Evolutionary conservation across 2,113 vertebrate species (phyloP).

Genomic region (Caretta caretta): DNA sequence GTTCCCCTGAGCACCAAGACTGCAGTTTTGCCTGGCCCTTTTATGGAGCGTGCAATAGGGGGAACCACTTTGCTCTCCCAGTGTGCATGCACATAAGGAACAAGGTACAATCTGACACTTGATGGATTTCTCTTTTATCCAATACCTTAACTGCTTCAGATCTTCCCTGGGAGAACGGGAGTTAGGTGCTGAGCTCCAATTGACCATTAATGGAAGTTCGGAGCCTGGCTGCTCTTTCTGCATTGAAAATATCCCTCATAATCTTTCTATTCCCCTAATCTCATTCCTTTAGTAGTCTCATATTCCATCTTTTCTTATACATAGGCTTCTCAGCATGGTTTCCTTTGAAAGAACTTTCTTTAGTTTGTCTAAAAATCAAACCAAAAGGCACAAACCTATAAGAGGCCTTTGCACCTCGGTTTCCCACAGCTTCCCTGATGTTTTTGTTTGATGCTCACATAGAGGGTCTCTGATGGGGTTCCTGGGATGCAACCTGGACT

Average conservation of each 20-base stretch:
- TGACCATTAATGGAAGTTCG: constrained; percentile 24
- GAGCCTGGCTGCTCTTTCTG: constrained; percentile 4
- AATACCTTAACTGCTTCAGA: background rate
- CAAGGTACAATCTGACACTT: background rate
- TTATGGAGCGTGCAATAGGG: background rate
- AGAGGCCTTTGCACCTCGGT: background rate
- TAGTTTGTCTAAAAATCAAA: background rate
- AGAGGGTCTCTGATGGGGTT: background rate
- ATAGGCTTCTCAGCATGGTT: background rate
- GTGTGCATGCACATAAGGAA: background rate
- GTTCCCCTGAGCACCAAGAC: background rate
- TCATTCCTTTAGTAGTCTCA: background rate
- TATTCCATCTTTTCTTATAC: background rate
- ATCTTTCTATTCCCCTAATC: background rate
- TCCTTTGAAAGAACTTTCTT: background rate
- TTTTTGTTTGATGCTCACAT: background rate
- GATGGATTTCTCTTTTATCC: background rate
- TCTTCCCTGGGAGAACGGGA: background rate
- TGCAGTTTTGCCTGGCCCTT: accelerated
- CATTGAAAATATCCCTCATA: constrained; percentile 10
- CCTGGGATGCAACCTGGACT: too few relatives aligned
- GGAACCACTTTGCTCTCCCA: background rate
- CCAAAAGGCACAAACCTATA: background rate
- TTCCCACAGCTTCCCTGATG: background rate
- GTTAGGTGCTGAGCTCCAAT: background rate